phyloP scores from a whole-genome alignment of 2,113 vertebrate genomes.

The Pseudopipra pipra region DNA sequence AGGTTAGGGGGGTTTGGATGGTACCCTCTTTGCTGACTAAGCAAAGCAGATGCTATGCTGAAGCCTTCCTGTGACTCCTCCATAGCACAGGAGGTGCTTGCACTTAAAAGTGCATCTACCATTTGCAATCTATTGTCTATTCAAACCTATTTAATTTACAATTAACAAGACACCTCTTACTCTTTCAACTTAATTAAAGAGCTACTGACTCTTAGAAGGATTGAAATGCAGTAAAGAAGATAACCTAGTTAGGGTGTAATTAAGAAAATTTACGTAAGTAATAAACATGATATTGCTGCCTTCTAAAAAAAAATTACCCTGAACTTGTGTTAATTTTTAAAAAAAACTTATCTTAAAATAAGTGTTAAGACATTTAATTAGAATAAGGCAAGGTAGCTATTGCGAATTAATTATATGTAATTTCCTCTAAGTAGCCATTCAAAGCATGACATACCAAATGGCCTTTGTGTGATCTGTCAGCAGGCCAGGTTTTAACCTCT shows the following conservation, averaged over 20 bases:
- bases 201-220: conserved; percentile 70
- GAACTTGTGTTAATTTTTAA: conserved; percentile 42
- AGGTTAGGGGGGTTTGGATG: not conserved
- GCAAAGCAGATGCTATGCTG: conserved; percentile 42
- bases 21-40: not conserved
- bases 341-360: conserved; percentile 53
- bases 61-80: conserved; percentile 37
- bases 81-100: not conserved
- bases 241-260: conserved; percentile 75
- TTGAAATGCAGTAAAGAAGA: conserved; percentile 76
- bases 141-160: conserved; percentile 76
- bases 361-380: conserved; percentile 66
- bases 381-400: conserved; percentile 48
- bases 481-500: conserved; percentile 12
- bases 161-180: conserved; percentile 77
- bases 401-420: conserved; percentile 60
- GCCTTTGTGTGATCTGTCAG: conserved; percentile 28
- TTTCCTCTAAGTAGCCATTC: conserved; percentile 55
- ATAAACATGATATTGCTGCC: conserved; percentile 68
- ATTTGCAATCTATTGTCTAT: conserved; percentile 71
- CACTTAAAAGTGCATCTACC: conserved; percentile 66
- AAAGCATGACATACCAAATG: conserved; percentile 7
- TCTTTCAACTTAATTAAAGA: conserved; percentile 76
- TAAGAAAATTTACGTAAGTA: conserved; percentile 74
- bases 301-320: conserved; percentile 33